Conservation (phyloP, 2,113 vertebrate genomes). For the Trematomus loennbergii region DNA sequence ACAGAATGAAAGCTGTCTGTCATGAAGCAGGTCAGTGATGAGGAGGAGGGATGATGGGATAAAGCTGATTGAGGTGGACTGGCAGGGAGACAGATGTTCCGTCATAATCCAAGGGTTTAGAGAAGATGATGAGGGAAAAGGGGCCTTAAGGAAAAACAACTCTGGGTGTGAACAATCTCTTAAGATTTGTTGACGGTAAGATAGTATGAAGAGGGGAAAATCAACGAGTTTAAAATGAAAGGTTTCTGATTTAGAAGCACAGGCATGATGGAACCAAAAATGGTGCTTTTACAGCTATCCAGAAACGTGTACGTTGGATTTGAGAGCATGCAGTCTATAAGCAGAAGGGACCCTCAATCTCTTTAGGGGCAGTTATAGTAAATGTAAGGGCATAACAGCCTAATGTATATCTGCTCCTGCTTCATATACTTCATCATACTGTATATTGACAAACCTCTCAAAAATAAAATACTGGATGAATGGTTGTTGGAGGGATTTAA, state of each 20-base stretch:
- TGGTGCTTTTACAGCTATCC: background rate
- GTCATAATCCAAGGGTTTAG: slow-evolving; percentile 58
- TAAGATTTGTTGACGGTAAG: slow-evolving; percentile 11
- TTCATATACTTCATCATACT: background rate
- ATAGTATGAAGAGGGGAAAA: background rate
- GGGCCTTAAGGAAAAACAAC: background rate
- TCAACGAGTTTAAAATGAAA: background rate
- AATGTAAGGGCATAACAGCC: slow-evolving; percentile 9
- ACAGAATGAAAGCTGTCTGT: background rate
- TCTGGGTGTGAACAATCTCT: background rate
- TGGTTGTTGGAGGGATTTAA: background rate
- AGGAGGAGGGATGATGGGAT: slow-evolving; percentile 27
- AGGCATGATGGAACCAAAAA: background rate
- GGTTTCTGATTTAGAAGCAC: slow-evolving; percentile 31
- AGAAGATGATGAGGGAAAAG: slow-evolving; percentile 23
- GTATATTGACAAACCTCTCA: background rate
- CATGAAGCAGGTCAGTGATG: slow-evolving; percentile 6
- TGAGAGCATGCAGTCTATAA: slow-evolving; percentile 16
- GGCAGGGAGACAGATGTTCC: slow-evolving; percentile 62
- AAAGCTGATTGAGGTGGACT: slow-evolving; percentile 41
- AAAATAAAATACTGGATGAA: background rate
- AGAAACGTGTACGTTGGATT: slow-evolving; percentile 17
- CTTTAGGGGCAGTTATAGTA: slow-evolving; percentile 1
- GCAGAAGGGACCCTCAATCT: slow-evolving; percentile 18
- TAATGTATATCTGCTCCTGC: background rate